Percentiles rank a stretch among this genome's conserved stretches.
Conservation (phyloP, 2,888 invertebrate genomes). For the Ectemnius lituratus region DNA sequence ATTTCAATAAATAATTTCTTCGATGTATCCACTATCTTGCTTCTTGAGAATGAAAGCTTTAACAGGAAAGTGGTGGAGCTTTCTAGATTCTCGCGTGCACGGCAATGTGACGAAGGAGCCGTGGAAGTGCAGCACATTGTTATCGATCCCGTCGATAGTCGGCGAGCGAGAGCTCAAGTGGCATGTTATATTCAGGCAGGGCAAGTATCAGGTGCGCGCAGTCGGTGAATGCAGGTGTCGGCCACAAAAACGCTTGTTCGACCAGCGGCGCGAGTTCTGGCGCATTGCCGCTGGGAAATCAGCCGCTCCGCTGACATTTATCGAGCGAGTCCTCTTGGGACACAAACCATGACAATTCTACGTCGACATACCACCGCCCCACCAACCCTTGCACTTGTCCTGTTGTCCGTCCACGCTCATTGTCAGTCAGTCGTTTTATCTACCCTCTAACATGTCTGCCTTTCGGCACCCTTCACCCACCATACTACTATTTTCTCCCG, state of each 20-base stretch:
- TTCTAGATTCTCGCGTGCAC: no score
- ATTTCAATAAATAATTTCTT: no score
- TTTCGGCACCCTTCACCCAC: no score
- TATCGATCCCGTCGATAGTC: no score
- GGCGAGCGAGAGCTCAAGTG: neutral
- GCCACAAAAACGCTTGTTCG: slow-evolving; percentile 11
- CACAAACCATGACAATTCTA: slow-evolving; percentile 26
- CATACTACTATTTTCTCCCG: no score
- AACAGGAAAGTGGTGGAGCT: no score
- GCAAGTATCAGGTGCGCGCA: neutral
- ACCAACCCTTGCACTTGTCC: neutral
- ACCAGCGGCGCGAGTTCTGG: slow-evolving; percentile 4
- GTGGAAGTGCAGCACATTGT: no score
- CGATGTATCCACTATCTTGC: no score
- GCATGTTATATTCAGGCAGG: neutral
- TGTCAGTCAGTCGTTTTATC: neutral
- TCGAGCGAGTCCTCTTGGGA: slow-evolving; percentile 27
- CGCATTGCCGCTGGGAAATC: slow-evolving; percentile 44
- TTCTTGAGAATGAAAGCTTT: no score
- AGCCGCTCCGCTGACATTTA: slow-evolving; percentile 41
- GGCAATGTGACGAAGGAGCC: no score
- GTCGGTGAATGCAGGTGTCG: slow-evolving; percentile 1
- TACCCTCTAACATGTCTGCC: no score
- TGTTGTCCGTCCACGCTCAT: neutral
- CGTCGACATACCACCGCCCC: neutral